Evolutionary conservation across 2,888 invertebrate species (phyloP), one percentile per base, ranked within the genome.

Genomic region (Xanthorhoe designata): DNA sequence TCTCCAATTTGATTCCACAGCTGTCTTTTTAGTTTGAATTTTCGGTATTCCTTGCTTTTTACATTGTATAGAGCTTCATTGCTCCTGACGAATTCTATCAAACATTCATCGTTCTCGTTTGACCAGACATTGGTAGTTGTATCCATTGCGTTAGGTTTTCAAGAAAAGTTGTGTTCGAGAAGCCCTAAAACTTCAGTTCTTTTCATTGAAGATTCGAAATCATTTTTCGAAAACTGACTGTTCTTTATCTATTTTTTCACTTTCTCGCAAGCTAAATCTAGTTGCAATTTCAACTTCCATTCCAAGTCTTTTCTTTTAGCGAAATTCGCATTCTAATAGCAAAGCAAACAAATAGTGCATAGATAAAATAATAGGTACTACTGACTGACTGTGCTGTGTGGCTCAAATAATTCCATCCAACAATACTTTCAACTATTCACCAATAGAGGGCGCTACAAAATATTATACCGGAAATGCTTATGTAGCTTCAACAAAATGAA

Each of bases 51-150:
- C 35, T 55, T 55, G 18, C 35, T 38, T 35, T 42, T 55, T 6
- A 55, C 18, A 15, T 55, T 55, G 17, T 55, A 55, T 3, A 55
- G 35, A 0, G 19, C 54, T 35, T 55, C 54, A 55, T 55, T 32
- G 15, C 15, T 17, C 13, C 42, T 32, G 18, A 55, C 54, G 18
- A 55, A 55, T 6, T 55, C 38, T 10, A 55, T 55, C 13, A 55
- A 19, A 19, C 32, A 35, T 13, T 38, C 54, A 18, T 55, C 54
- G 18, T 35, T 35, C 18, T 55, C 54, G 42, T 35, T 55, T 8
- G 35, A 42, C 54, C 54, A 55, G 2, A 19, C 18, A 13, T 24
- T 51, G 5, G 10, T 24, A 4, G 24, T 24, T 24, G 38, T 42
- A 42, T 51, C 51, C 51, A 51, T 51, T 51, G 10, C n/a, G 4